These are phyloP conservation scores for Nothura maculosa DNA, from an alignment of 2,797 vertebrate species.

Conservation along the genomic window DNA sequence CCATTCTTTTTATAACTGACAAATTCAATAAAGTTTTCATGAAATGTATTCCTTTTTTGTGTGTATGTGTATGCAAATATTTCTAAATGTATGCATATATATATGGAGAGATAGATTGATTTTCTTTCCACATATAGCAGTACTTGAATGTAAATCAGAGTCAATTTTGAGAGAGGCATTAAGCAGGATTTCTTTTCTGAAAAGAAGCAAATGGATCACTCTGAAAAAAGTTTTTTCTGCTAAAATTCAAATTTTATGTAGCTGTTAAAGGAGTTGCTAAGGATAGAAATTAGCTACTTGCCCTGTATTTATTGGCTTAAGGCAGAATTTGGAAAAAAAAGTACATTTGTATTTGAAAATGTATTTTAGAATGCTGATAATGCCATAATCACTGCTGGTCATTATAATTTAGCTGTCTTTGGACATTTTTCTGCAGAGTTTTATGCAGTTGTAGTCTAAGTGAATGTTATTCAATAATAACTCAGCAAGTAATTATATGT, in stretches of 20 bases:
- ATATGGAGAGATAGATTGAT: background rate
- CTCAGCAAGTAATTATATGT: background rate
- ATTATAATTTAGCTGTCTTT: background rate
- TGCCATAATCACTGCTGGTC: background rate
- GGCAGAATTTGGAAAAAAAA: background rate
- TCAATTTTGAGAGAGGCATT: background rate
- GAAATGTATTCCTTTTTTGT: background rate
- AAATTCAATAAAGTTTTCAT: background rate
- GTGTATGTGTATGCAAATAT: background rate
- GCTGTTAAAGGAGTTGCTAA: rapidly evolving
- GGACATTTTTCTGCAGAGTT: background rate
- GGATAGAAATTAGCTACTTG: background rate
- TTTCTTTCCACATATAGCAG: background rate
- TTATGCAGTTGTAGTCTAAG: background rate
- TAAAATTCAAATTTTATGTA: background rate
- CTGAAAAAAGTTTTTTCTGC: background rate
- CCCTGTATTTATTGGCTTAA: background rate
- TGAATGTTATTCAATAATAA: background rate
- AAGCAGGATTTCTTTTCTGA: background rate
- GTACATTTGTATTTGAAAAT: background rate
- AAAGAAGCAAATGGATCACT: background rate
- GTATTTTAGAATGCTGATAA: background rate
- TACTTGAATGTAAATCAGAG: background rate
- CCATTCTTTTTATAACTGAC: background rate
- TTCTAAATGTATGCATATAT: background rate